These are phyloP conservation scores for Idaea aversata DNA, from an alignment of 2,888 invertebrate species.

Conservation along the genomic window DNA sequence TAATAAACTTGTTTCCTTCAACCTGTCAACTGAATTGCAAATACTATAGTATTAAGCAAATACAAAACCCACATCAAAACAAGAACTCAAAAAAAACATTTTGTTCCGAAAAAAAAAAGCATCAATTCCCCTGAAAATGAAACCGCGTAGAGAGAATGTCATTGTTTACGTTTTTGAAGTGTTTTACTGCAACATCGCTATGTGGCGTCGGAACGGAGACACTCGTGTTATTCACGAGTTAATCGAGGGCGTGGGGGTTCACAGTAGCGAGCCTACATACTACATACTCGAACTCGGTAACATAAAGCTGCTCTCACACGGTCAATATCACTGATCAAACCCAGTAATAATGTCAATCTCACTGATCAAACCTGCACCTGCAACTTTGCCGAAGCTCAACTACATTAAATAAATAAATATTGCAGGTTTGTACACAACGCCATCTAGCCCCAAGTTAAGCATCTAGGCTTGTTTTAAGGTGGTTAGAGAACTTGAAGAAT, in stretches of 20 bases:
- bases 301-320: not conserved
- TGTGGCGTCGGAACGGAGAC: slow-evolving; percentile 10
- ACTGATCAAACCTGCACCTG: too few species aligned
- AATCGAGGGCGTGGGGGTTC: slow-evolving; percentile 13
- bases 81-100: not conserved
- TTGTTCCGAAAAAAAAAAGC: not conserved
- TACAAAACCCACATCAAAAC: not conserved
- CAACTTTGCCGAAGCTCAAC: too few species aligned
- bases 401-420: too few species aligned
- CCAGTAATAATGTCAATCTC: too few species aligned
- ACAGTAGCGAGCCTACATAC: not conserved
- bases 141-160: not conserved
- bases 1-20: too few species aligned
- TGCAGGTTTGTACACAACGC: too few species aligned
- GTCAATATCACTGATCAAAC: not conserved
- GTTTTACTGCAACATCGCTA: slow-evolving; percentile 19
- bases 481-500: too few species aligned
- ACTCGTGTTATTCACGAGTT: slow-evolving; percentile 18
- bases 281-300: not conserved
- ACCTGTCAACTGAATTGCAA: too few species aligned
- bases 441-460: too few species aligned
- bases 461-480: too few species aligned
- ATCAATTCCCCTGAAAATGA: not conserved
- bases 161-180: slow-evolving; percentile 16
- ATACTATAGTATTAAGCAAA: not conserved